Conservation (phyloP, 2,797 vertebrate species). For the Sebastes flavidus region DNA sequence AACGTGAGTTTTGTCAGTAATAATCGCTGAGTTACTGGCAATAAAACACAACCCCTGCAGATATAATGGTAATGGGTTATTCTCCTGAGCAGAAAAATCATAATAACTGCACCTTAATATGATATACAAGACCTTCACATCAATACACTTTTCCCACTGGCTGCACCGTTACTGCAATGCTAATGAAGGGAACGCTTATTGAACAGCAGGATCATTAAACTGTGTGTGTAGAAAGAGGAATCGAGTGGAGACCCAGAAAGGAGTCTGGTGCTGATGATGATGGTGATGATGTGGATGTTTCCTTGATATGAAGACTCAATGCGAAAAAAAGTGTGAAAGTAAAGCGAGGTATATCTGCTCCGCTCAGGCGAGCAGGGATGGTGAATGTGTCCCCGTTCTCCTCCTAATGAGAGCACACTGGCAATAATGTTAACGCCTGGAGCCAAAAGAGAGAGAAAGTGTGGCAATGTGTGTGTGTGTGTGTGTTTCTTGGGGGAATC, state of each 20-base stretch:
- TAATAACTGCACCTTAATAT: conserved; percentile 31
- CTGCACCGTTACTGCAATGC: conserved; percentile 30
- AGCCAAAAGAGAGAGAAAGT: conserved; percentile 17
- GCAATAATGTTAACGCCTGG: conserved; percentile 39
- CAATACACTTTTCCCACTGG: conserved; percentile 24
- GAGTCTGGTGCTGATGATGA: conserved; percentile 4
- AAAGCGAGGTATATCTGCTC: conserved; percentile 8
- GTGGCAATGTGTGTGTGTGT: not conserved
- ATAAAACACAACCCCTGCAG: conserved; percentile 22
- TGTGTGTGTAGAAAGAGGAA: not conserved
- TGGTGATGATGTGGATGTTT: conserved; percentile 9
- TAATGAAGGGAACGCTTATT: conserved; percentile 41
- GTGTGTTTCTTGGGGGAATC: not conserved
- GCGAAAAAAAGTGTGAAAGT: not conserved
- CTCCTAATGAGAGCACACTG: conserved; percentile 40
- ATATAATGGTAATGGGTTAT: conserved; percentile 28
- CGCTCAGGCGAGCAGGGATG: conserved; percentile 15
- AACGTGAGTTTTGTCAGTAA: conserved; percentile 12
- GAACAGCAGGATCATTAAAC: conserved; percentile 50
- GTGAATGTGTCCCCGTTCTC: conserved; percentile 35
- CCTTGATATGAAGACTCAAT: conserved; percentile 4
- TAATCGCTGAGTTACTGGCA: not conserved
- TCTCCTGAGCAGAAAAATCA: conserved; percentile 20
- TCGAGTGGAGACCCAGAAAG: not conserved
- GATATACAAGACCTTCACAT: conserved; percentile 23